Percentiles rank a stretch among this genome's conserved stretches.
These are phyloP conservation scores for Crocallis elinguaria DNA, from an alignment of 2,888 invertebrate species.

Conservation along the genomic window DNA sequence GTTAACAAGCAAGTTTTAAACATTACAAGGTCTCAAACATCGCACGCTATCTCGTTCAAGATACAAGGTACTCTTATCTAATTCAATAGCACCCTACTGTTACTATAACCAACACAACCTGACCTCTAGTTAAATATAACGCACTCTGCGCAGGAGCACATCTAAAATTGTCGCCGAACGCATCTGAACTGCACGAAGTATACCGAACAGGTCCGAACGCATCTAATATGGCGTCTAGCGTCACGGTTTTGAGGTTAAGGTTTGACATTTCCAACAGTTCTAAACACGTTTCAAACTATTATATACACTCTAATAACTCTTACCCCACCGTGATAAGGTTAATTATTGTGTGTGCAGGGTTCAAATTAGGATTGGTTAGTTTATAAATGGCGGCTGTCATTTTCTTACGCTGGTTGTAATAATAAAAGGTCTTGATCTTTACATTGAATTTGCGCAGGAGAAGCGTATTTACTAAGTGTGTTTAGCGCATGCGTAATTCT, in stretches of 20 bases:
- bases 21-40: constrained; percentile 48
- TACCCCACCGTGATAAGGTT: constrained; percentile 49
- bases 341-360: constrained; percentile 43
- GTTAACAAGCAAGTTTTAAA: constrained; percentile 43
- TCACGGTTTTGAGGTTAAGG: constrained; percentile 84
- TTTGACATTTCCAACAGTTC: constrained; percentile 79
- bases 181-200: constrained; percentile 53
- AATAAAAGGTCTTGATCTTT: constrained; percentile 77
- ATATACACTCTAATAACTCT: constrained; percentile 37
- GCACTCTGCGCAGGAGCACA: constrained; percentile 42
- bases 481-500: constrained; percentile 64
- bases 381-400: constrained; percentile 59
- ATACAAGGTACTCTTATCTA: constrained; percentile 71
- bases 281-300: constrained; percentile 52
- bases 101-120: constrained; percentile 48
- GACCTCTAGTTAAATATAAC: constrained; percentile 43
- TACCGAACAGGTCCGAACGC: constrained; percentile 65
- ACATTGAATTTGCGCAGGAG: constrained; percentile 70
- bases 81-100: constrained; percentile 64
- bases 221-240: constrained; percentile 72
- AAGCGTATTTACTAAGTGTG: constrained; percentile 52
- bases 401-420: constrained; percentile 62
- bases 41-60: constrained; percentile 63
- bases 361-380: constrained; percentile 43
- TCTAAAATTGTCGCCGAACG: constrained; percentile 52